Percentiles rank a stretch among this genome's conserved stretches.
phyloP scores from a whole-genome alignment of 2,797 vertebrate genomes.

The Smutsia temminckii region DNA sequence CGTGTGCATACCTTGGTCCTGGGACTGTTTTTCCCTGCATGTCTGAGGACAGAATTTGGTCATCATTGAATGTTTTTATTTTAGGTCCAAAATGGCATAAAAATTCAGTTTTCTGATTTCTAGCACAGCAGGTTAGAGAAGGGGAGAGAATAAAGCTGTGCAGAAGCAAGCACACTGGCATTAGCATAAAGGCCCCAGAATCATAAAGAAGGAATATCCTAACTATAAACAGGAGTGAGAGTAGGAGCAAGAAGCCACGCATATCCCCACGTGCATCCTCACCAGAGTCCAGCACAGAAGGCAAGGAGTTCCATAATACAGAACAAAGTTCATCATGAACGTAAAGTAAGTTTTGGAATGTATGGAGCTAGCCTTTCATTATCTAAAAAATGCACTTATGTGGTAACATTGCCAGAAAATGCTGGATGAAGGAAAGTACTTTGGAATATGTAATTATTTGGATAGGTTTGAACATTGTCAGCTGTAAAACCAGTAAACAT shows the following conservation, averaged over 20 bases:
- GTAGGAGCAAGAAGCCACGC: rapidly evolving
- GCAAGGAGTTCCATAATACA: not conserved
- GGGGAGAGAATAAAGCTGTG: not conserved
- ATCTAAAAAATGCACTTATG: not conserved
- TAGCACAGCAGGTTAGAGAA: not conserved
- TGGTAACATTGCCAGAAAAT: not conserved
- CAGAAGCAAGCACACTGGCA: not conserved
- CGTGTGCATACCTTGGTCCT: too few species aligned
- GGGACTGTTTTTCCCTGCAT: not conserved
- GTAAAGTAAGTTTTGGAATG: not conserved
- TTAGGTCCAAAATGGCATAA: not conserved
- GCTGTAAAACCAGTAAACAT: not conserved
- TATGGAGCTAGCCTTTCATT: not conserved
- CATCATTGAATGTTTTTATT: not conserved
- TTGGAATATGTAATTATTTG: not conserved
- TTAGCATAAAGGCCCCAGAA: not conserved
- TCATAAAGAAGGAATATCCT: rapidly evolving
- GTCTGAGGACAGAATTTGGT: not conserved
- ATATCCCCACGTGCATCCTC: rapidly evolving
- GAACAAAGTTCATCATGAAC: not conserved
- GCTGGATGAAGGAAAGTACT: not conserved
- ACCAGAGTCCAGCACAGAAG: not conserved
- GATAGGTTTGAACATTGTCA: not conserved
- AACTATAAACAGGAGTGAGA: not conserved
- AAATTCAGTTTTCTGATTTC: not conserved